phyloP scores from a whole-genome alignment of 2,888 invertebrate genomes.

The Ornithoptera alexandrae region DNA sequence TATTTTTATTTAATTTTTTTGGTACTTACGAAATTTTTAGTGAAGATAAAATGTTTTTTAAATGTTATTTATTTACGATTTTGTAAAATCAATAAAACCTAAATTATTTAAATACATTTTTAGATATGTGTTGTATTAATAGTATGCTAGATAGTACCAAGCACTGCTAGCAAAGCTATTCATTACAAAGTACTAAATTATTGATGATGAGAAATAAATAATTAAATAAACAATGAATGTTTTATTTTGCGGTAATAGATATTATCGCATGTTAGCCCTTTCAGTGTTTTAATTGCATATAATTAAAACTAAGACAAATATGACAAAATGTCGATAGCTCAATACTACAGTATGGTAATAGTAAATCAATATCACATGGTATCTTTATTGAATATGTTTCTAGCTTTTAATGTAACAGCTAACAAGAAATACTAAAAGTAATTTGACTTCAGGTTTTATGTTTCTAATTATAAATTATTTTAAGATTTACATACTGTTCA shows the following conservation, averaged over 20 bases:
- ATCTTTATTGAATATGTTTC: too few relatives aligned
- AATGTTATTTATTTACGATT: conserved; percentile 3
- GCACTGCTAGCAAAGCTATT: conserved; percentile 24
- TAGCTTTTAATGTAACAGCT: too few relatives aligned
- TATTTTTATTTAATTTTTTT: neutral
- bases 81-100: conserved; percentile 2
- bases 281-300: neutral
- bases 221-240: conserved; percentile 37
- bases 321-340: too few relatives aligned
- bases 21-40: conserved; percentile 6
- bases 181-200: conserved; percentile 34
- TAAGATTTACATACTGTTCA: neutral
- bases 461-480: too few relatives aligned
- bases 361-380: too few relatives aligned
- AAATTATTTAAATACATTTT: conserved; percentile 8
- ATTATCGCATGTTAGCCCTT: neutral
- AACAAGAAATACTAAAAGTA: too few relatives aligned
- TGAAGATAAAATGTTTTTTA: neutral
- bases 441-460: too few relatives aligned
- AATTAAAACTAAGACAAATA: neutral
- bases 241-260: neutral
- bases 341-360: too few relatives aligned
- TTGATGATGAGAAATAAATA: conserved; percentile 51
- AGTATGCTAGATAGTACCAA: conserved; percentile 18
- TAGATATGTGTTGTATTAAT: conserved; percentile 24